Evolutionary conservation across 2,113 vertebrate species (phyloP).

Genomic region (Perccottus glenii): DNA sequence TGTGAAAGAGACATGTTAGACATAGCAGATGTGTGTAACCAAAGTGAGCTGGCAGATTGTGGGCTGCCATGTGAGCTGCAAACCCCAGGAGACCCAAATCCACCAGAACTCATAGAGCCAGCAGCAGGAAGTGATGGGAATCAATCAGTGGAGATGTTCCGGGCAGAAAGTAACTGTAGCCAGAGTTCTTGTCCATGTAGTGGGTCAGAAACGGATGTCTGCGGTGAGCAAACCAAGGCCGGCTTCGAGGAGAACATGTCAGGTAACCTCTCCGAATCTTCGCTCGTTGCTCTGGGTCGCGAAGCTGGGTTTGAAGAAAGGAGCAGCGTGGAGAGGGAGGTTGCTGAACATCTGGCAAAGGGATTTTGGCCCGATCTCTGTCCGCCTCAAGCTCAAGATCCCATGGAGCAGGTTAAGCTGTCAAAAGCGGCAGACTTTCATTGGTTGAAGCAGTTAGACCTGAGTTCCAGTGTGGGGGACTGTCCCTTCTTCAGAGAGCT

Average conservation of each 20-base stretch:
- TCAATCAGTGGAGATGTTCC: conserved; percentile 68
- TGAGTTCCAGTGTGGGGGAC: conserved; percentile 85
- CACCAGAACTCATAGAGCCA: conserved; percentile 43
- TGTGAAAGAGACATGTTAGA: conserved; percentile 68
- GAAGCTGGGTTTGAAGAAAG: conserved; percentile 72
- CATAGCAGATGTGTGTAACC: conserved; percentile 54
- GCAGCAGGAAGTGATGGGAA: conserved; percentile 31
- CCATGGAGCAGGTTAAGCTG: conserved; percentile 68
- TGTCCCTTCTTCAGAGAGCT: conserved; percentile 93
- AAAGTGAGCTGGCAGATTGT: conserved; percentile 56
- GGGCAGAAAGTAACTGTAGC: conserved; percentile 40
- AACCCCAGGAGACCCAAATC: conserved; percentile 37
- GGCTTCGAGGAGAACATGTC: conserved; percentile 25
- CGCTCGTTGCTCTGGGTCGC: conserved; percentile 47
- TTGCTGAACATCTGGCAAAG: conserved; percentile 93
- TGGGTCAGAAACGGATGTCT: conserved; percentile 29
- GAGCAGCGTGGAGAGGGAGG: conserved; percentile 92
- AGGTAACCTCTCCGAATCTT: conserved; percentile 71
- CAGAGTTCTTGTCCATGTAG: conserved; percentile 64
- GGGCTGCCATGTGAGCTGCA: conserved; percentile 59
- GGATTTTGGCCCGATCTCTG: conserved; percentile 92
- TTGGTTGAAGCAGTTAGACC: conserved; percentile 88
- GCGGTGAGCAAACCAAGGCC: conserved; percentile 33
- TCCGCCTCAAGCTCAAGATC: conserved; percentile 67
- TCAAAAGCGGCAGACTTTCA: conserved; percentile 89